Percentiles rank a stretch among this genome's conserved stretches.
These are phyloP conservation scores for Drosophila nigricruria DNA, from an alignment of 2,888 invertebrate genomes.

Conservation along the genomic window DNA sequence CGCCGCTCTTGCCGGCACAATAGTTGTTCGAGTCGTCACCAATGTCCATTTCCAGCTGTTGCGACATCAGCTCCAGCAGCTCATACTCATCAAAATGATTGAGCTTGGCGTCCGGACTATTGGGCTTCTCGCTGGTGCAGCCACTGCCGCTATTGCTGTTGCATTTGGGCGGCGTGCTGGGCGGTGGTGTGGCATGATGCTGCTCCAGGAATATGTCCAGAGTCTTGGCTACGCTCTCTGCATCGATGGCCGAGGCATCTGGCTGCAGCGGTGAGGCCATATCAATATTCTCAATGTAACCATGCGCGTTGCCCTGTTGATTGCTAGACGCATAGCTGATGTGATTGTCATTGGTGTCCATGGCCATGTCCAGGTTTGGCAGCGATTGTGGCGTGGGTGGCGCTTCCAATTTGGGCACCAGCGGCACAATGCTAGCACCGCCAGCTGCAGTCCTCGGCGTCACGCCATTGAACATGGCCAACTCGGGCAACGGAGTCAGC, in stretches of 20 bases:
- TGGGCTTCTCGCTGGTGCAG: constrained; percentile 56
- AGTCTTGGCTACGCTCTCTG: constrained; percentile 83
- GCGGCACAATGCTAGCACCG: constrained; percentile 61
- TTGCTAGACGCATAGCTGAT: constrained; percentile 38
- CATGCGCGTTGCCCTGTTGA: constrained; percentile 26
- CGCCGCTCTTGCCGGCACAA: constrained; percentile 35
- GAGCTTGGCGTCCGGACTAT: constrained; percentile 78
- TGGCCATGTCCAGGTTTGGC: constrained; percentile 57
- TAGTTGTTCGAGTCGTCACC: constrained; percentile 83
- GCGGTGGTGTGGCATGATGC: constrained; percentile 75
- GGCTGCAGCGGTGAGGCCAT: constrained; percentile 84
- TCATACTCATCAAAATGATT: constrained; percentile 85
- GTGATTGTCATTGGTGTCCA: constrained; percentile 71
- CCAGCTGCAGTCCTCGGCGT: constrained; percentile 58
- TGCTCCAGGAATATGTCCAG: constrained; percentile 84
- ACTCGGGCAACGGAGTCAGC: constrained; percentile 80
- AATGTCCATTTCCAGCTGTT: constrained; percentile 87
- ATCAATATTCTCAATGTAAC: constrained; percentile 83
- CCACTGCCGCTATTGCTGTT: constrained; percentile 39
- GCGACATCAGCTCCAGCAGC: constrained; percentile 84
- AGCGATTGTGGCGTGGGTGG: constrained; percentile 64
- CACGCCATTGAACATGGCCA: constrained; percentile 53
- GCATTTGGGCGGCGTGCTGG: constrained; percentile 65
- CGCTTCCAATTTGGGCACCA: constrained; percentile 74
- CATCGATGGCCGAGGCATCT: constrained; percentile 77